Conservation (phyloP, 2,113 vertebrate genomes). For the Cyrtonyx montezumae region DNA sequence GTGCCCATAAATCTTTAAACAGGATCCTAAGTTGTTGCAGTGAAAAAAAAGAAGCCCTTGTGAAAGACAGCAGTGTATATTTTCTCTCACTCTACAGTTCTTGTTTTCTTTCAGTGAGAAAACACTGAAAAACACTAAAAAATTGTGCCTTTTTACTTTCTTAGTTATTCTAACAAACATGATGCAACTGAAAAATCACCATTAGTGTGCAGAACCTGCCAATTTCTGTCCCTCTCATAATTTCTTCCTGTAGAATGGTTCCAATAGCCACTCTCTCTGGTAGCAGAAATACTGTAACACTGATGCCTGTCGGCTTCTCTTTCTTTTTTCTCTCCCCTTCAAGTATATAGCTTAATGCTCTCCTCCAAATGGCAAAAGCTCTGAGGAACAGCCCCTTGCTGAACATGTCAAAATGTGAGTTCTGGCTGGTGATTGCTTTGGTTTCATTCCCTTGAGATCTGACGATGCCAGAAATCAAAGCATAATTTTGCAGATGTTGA, state of each 20-base stretch:
- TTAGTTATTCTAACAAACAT: not conserved
- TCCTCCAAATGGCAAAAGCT: conserved; percentile 69
- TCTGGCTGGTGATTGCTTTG: conserved; percentile 69
- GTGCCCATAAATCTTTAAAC: not conserved
- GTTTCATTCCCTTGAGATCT: conserved; percentile 61
- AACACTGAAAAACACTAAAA: not conserved
- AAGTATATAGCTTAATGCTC: conserved; percentile 12
- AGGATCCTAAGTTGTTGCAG: not conserved
- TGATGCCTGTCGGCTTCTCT: conserved; percentile 53
- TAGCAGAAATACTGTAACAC: conserved; percentile 64
- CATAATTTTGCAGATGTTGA: conserved; percentile 74
- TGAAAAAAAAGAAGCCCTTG: not conserved
- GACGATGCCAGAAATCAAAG: conserved; percentile 74
- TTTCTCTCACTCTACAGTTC: not conserved
- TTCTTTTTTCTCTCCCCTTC: conserved; percentile 8
- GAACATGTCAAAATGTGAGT: conserved; percentile 77
- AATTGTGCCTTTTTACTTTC: not conserved
- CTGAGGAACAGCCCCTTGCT: conserved; percentile 59
- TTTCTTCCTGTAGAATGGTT: conserved; percentile 46
- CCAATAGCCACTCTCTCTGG: conserved; percentile 59
- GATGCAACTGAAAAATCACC: conserved; percentile 9
- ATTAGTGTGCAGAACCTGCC: not conserved
- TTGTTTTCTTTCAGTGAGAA: not conserved
- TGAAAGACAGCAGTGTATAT: not conserved
- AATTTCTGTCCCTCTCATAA: conserved; percentile 55